Conservation (phyloP, 2,797 vertebrate species). For the Catharus ustulatus region DNA sequence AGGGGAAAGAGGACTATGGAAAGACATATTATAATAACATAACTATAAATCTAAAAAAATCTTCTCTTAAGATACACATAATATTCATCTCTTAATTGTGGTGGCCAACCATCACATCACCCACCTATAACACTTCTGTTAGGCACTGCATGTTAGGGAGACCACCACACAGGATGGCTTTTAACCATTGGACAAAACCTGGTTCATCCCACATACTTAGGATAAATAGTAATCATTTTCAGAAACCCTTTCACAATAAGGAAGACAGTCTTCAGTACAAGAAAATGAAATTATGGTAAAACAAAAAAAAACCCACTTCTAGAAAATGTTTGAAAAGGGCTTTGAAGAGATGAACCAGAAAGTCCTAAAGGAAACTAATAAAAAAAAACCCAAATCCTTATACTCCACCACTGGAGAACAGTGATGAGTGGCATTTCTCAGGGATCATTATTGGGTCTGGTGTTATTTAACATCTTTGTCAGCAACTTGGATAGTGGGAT, state of each 20-base stretch:
- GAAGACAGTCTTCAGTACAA: neutral
- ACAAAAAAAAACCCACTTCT: neutral
- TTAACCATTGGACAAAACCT: neutral
- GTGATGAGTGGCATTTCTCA: neutral
- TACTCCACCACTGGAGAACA: neutral
- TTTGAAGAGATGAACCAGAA: neutral
- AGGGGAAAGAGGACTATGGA: no score
- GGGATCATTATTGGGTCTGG: neutral
- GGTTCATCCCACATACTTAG: neutral
- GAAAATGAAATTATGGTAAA: neutral
- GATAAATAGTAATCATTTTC: neutral
- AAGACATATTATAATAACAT: no score
- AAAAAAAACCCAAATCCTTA: neutral
- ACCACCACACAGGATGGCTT: neutral
- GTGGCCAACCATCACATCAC: no score
- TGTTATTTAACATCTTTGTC: neutral
- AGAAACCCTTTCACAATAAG: neutral
- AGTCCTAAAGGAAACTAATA: neutral
- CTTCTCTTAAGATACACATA: no score
- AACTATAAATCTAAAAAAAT: no score
- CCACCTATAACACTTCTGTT: neutral
- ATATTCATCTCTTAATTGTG: no score
- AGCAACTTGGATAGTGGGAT: neutral
- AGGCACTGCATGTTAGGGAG: neutral
- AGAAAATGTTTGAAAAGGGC: neutral